These are phyloP conservation scores for Ptiloglossa arizonensis DNA, from an alignment of 1,140 invertebrate species.

Conservation along the genomic window DNA sequence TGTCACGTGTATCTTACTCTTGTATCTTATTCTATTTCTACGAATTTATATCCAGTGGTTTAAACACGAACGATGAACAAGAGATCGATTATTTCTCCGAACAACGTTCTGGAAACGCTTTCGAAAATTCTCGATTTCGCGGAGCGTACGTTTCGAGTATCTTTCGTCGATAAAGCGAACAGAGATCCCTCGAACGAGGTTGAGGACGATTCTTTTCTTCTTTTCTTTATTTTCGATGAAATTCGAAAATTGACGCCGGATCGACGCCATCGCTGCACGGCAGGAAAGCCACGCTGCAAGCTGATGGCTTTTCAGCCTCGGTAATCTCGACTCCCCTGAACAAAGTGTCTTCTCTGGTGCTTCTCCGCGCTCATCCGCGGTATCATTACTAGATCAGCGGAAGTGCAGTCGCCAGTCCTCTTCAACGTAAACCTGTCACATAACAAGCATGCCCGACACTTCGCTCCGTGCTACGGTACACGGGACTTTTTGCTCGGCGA, in stretches of 20 bases:
- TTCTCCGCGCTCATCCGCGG: slow-evolving; percentile 8
- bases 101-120: no score
- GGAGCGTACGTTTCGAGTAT: neutral
- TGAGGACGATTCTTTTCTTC: neutral
- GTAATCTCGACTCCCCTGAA: neutral
- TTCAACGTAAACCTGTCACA: slow-evolving; percentile 22
- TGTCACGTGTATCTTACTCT: no score
- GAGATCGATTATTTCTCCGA: no score
- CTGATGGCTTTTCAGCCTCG: slow-evolving; percentile 1
- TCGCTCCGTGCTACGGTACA: slow-evolving; percentile 5
- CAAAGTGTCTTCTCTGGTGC: slow-evolving; percentile 4
- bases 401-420: slow-evolving; percentile 23
- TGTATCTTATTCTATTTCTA: no score
- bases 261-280: slow-evolving; percentile 7
- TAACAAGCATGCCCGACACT: slow-evolving; percentile 28
- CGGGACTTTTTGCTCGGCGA: neutral
- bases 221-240: neutral
- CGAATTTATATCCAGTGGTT: no score
- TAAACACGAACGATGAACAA: no score
- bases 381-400: slow-evolving; percentile 47
- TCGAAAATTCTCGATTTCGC: no score
- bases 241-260: neutral
- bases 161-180: no score
- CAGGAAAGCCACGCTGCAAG: neutral
- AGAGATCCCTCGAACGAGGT: no score